Evolutionary conservation across 2,888 invertebrate genomes (phyloP).

Genomic region (Megastigmus dorsalis): DNA sequence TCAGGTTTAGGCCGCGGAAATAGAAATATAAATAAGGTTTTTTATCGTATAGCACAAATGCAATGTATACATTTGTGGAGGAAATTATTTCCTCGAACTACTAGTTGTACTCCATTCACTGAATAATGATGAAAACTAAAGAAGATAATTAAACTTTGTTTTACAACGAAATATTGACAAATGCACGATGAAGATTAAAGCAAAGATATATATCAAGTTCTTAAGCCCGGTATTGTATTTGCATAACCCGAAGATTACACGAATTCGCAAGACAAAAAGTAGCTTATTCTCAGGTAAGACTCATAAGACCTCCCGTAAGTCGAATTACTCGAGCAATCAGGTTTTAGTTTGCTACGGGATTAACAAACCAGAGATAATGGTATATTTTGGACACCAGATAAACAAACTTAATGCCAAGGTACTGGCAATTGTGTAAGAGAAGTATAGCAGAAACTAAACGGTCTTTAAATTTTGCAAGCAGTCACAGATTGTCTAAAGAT

Average conservation of each 20-base stretch:
- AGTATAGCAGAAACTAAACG: conserved; percentile 18
- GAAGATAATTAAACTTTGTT: too few species aligned
- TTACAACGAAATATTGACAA: too few species aligned
- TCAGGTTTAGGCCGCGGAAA: too few species aligned
- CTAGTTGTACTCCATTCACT: too few species aligned
- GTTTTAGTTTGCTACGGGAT: not conserved
- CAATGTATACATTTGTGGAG: too few species aligned
- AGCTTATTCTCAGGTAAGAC: not conserved
- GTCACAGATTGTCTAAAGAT: conserved; percentile 28
- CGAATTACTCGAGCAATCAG: conserved; percentile 2
- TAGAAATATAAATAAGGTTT: too few species aligned
- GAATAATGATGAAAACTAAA: too few species aligned
- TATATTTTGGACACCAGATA: not conserved
- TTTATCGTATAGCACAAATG: too few species aligned
- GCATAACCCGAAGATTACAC: too few species aligned
- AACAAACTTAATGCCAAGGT: not conserved
- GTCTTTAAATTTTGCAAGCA: conserved; percentile 24
- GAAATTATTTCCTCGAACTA: too few species aligned
- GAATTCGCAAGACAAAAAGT: not conserved
- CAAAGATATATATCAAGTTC: too few species aligned
- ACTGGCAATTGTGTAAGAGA: conserved; percentile 31
- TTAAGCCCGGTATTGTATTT: not conserved
- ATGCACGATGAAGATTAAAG: too few species aligned
- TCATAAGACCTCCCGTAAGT: not conserved
- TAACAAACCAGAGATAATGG: conserved; percentile 3